Conservation (phyloP, 2,113 vertebrate genomes). For the Zonotrichia leucophrys region DNA sequence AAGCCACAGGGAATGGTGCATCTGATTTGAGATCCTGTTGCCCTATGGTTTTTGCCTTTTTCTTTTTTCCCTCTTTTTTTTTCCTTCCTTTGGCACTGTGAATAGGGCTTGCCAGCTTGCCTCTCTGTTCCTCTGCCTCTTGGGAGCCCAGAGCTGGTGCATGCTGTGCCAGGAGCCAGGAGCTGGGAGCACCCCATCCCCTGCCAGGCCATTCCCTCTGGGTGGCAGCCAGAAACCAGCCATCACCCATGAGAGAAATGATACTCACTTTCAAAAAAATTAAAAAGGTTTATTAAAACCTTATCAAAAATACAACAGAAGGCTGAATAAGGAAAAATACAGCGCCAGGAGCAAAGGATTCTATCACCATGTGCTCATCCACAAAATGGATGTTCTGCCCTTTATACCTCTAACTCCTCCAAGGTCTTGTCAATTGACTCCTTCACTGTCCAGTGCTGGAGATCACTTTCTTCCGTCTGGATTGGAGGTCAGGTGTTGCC, state of each 20-base stretch:
- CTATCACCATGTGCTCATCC: background rate
- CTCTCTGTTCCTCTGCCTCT: background rate
- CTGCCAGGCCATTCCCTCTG: background rate
- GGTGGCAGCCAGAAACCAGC: background rate
- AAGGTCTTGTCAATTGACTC: background rate
- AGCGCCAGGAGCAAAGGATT: background rate
- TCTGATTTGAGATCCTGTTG: background rate
- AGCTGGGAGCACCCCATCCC: background rate
- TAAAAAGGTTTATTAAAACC: background rate
- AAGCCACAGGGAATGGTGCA: fast-evolving
- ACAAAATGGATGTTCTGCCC: background rate
- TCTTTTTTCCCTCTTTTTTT: background rate
- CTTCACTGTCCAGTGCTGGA: background rate
- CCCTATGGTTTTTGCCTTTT: background rate
- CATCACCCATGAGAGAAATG: background rate
- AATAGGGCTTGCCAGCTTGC: background rate
- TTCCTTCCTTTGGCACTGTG: background rate
- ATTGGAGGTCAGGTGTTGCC: background rate
- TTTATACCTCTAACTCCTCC: background rate
- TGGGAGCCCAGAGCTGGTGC: background rate
- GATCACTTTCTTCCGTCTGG: background rate
- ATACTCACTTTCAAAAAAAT: background rate
- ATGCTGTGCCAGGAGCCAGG: too few species aligned
- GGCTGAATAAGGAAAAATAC: background rate
- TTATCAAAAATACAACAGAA: background rate